A percentile compares a stretch with the other conserved stretches of the same genome.
These are phyloP conservation scores for Loriculus beryllinus DNA, from an alignment of 2,797 vertebrate species.

Conservation along the genomic window DNA sequence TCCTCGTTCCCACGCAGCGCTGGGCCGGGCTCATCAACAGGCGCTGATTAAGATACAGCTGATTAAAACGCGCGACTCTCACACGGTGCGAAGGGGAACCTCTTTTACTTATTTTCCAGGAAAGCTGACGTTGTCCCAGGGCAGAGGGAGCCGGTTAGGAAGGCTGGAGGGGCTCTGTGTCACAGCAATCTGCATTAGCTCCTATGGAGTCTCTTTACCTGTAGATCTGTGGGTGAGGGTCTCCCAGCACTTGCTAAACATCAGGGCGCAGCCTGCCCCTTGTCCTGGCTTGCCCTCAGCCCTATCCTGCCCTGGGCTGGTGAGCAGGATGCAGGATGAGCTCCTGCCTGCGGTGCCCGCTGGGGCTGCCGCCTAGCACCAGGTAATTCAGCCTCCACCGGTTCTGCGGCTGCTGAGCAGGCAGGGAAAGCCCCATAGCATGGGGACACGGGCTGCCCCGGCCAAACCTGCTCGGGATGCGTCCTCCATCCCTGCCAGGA, in stretches of 20 bases:
- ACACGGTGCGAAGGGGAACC: neutral
- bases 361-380: neutral
- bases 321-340: neutral
- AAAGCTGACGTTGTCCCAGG: neutral
- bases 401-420: conserved; percentile 33
- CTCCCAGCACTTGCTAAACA: neutral
- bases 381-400: conserved; percentile 21
- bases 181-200: neutral
- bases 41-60: neutral
- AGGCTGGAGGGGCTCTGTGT: neutral
- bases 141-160: neutral
- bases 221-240: neutral
- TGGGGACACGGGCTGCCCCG: neutral
- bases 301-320: neutral
- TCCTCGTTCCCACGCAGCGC: neutral
- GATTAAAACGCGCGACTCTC: neutral
- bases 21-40: neutral
- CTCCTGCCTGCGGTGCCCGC: neutral
- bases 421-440: neutral
- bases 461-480: neutral
- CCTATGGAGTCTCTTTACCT: neutral
- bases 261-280: neutral
- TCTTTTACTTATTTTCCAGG: neutral
- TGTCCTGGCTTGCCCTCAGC: neutral
- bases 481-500: neutral